Base-by-base conservation (phyloP, 2,113 vertebrate species). In the Gorilla gorilla region DNA sequence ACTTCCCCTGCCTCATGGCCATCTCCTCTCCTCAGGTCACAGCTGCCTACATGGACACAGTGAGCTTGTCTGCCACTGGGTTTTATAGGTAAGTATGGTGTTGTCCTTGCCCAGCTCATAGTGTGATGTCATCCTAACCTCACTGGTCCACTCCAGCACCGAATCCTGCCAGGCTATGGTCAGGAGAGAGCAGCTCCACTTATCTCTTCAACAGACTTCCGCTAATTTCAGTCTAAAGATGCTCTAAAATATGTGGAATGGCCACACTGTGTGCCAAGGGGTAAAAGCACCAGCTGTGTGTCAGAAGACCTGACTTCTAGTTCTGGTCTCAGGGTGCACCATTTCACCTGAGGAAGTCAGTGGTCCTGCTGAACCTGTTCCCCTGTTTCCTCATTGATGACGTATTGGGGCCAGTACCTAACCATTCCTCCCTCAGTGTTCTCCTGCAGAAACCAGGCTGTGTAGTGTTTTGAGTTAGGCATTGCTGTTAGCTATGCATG, bases 61-160 rank as follows among this genome's bases (percentile, higher is more conserved):
- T 99, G 70, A 99, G 99, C 93, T 98, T 99, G 91, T 99, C 99
- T 6, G 98, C 99, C 7, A 99, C 99, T 0, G 99, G 99, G 1
- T 99, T 99, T 98, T 99, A 99, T 84, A 99, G 98, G 99, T 99
- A 98, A 98, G 99, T 99, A 85, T 89, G 40, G 35, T n/a, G 8
- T 16, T 9, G 9, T 9, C 16, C 40, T 50, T 22, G 1, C 35
- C 13, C 27, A 2, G 30, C 73, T 40, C 57, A 43, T 18, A 3
- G 0, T 1, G 3, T 10, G 30, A 45, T 8, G 3, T 61, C 78
- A 61, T 72, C 40, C 23, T 52, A 3, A 38, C 45, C 64, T 68
- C 85, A 45, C 7, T 27, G 59, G 68, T 23, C 8, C 17, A 52
- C 43, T 66, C 88, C 50, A n/a, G 38, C 43, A 25, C 48, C 7